Evolutionary conservation across 1,140 invertebrate genomes (phyloP).

Genomic region (Zaprionus gabonicus): DNA sequence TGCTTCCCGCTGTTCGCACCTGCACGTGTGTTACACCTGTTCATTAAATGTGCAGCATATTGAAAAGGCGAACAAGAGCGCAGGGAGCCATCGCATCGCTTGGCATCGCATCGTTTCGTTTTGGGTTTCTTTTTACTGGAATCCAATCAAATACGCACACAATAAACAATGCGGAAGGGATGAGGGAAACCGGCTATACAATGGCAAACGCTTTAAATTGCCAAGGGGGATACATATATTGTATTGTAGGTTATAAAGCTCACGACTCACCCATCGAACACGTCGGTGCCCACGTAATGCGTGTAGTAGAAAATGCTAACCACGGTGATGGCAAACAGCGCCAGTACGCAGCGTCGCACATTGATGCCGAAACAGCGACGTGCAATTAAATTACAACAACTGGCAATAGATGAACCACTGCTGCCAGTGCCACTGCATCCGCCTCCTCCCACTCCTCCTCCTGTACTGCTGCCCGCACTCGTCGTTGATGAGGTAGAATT

Average conservation of each 20-base stretch:
- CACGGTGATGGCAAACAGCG: conserved; percentile 88
- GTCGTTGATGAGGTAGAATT: conserved; percentile 63
- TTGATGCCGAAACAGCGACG: conserved; percentile 87
- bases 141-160: conserved; percentile 63
- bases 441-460: conserved; percentile 13
- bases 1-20: conserved; percentile 25
- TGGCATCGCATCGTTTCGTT: neutral
- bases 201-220: conserved; percentile 46
- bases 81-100: neutral
- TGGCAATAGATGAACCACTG: conserved; percentile 34
- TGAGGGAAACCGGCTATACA: conserved; percentile 2
- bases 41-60: conserved; percentile 73
- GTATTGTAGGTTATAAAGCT: neutral
- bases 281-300: conserved; percentile 89
- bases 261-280: conserved; percentile 88
- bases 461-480: conserved; percentile 33
- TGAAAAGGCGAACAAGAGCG: conserved; percentile 43
- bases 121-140: conserved; percentile 8
- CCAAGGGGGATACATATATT: neutral
- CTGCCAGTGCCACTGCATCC: neutral
- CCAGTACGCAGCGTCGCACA: conserved; percentile 89
- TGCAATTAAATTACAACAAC: conserved; percentile 83
- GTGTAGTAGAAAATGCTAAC: conserved; percentile 91
- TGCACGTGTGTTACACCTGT: conserved; percentile 47
- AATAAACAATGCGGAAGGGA: conserved; percentile 42